A percentile compares a stretch with the other conserved stretches of the same genome.
Conservation (phyloP, 2,888 invertebrate species). For the Lycaena phlaeas region DNA sequence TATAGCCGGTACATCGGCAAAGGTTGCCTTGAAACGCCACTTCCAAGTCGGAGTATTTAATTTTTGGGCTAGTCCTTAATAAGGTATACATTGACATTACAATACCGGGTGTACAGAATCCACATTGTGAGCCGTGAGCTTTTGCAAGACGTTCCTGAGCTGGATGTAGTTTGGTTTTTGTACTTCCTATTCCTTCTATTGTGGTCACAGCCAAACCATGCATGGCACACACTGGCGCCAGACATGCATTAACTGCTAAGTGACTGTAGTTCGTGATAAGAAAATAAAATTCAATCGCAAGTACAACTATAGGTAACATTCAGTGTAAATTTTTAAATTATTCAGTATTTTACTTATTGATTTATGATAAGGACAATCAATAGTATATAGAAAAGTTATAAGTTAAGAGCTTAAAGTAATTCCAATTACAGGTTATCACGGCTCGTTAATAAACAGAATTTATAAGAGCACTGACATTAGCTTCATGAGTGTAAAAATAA, state of each 20-base stretch:
- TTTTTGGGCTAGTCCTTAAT: conserved; percentile 68
- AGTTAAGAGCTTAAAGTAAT: no score
- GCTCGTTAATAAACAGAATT: no score
- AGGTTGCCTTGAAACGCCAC: conserved; percentile 82
- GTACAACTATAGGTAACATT: no score
- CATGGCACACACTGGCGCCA: conserved; percentile 85
- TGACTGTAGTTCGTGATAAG: conserved; percentile 63
- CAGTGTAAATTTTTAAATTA: no score
- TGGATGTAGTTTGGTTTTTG: conserved; percentile 81
- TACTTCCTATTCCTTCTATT: conserved; percentile 88
- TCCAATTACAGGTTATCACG: no score
- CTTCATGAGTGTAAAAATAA: no score
- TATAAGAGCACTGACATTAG: no score
- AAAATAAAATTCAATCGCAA: no score
- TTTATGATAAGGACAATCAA: no score
- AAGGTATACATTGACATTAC: conserved; percentile 94
- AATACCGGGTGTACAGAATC: conserved; percentile 91
- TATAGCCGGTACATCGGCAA: conserved; percentile 89
- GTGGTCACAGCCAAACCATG: conserved; percentile 89
- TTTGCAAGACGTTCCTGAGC: conserved; percentile 86
- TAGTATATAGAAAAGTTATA: no score
- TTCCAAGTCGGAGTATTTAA: conserved; percentile 77
- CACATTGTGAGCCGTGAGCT: conserved; percentile 91
- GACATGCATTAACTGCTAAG: conserved; percentile 85
- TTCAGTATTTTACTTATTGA: no score